A percentile compares a stretch with the other conserved stretches of the same genome.
Conservation (phyloP, 2,888 invertebrate species). For the Andrena haemorrhoa region DNA sequence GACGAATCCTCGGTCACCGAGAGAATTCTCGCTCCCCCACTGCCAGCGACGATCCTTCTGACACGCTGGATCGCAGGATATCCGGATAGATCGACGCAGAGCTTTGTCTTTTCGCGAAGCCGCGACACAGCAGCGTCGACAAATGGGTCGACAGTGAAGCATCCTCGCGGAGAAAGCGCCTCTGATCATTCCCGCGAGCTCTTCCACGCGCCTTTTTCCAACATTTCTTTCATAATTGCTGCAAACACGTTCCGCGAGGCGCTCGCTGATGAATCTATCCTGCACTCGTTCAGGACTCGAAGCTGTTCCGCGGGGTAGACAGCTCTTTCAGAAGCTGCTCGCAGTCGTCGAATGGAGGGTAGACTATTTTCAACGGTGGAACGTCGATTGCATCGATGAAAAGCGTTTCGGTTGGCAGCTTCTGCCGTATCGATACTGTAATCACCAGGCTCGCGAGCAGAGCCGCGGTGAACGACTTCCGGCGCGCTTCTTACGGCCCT, state of each 20-base stretch:
- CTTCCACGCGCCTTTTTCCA: constrained; percentile 23
- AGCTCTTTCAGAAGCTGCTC: not conserved
- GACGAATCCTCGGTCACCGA: constrained; percentile 64
- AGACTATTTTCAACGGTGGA: not conserved
- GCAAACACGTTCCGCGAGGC: constrained; percentile 3
- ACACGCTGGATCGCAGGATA: constrained; percentile 23
- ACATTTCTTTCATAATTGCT: constrained; percentile 34
- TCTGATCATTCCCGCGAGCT: constrained; percentile 1
- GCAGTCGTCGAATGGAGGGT: not conserved
- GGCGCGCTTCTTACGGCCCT: constrained; percentile 8
- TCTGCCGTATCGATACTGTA: constrained; percentile 30
- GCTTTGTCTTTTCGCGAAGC: constrained; percentile 3
- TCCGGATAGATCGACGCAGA: constrained; percentile 11
- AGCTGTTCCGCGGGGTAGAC: not conserved
- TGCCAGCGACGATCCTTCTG: not conserved
- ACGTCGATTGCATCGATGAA: constrained; percentile 21
- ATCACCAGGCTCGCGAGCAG: not conserved
- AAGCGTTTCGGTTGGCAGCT: constrained; percentile 22
- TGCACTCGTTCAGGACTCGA: not conserved
- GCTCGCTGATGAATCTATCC: too few species aligned
- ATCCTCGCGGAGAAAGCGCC: constrained; percentile 45
- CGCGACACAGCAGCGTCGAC: constrained; percentile 11
- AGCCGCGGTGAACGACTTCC: constrained; percentile 39
- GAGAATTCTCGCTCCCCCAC: constrained; percentile 30
- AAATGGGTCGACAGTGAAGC: constrained; percentile 3